Evolutionary conservation across 2,888 invertebrate genomes (phyloP).

Genomic region (Aphodius sticticus): DNA sequence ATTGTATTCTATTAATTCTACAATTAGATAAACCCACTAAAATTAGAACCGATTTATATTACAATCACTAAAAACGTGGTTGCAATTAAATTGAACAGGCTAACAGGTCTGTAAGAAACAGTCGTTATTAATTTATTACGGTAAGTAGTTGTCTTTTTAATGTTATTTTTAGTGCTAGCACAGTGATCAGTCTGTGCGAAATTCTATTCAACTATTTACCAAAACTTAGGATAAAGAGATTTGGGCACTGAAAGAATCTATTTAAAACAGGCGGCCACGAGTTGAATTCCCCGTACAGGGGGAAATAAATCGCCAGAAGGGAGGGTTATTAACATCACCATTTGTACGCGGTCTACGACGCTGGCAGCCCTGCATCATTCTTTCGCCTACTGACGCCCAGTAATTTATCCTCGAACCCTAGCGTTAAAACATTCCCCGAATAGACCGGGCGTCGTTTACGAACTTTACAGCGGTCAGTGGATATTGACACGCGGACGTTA

Average conservation of each 20-base stretch:
- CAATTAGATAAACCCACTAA: no score
- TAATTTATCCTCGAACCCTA: constrained; percentile 47
- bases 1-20: no score
- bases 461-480: constrained; percentile 43
- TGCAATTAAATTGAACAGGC: no score
- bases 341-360: constrained; percentile 49
- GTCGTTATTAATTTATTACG: no score
- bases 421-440: constrained; percentile 44
- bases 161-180: no score
- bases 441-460: constrained; percentile 41
- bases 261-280: constrained; percentile 12
- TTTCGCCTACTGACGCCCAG: constrained; percentile 48
- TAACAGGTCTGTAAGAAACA: no score
- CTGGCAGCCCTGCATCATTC: constrained; percentile 49
- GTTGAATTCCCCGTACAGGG: constrained; percentile 30
- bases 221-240: no score
- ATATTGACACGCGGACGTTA: constrained; percentile 41
- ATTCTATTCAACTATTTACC: no score
- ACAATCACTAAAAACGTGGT: no score
- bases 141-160: no score
- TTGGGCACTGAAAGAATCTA: not conserved
- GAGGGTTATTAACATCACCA: constrained; percentile 46
- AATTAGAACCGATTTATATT: no score
- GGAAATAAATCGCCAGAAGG: constrained; percentile 37
- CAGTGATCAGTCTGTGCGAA: no score